phyloP scores from a whole-genome alignment of 2,797 vertebrate genomes.

The Enteromius radiatus region DNA sequence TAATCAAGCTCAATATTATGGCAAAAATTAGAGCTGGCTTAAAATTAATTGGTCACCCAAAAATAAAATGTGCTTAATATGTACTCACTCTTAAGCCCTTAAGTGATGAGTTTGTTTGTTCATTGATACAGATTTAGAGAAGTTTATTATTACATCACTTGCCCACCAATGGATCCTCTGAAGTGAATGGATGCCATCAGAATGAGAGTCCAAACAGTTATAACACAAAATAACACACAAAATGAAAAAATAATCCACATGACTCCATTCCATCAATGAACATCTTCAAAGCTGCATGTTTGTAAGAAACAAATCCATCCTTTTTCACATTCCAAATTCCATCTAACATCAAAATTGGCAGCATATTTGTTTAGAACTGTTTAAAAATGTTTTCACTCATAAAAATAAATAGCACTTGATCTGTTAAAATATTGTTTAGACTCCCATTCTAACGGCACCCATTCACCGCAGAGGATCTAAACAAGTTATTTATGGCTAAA shows the following conservation, averaged over 20 bases:
- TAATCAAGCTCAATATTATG: background rate
- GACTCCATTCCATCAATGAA: background rate
- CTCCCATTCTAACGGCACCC: background rate
- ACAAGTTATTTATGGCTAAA: background rate
- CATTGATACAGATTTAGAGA: background rate
- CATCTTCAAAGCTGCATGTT: background rate
- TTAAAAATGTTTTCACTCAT: no score
- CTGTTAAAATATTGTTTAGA: background rate
- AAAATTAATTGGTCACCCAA: background rate
- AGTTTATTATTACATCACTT: background rate
- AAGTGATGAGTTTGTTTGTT: background rate
- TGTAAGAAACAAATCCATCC: no score
- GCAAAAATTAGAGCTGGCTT: constrained; percentile 19
- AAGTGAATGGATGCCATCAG: background rate
- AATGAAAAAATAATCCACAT: background rate
- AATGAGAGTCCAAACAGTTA: background rate
- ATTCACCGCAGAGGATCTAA: background rate
- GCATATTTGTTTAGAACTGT: no score
- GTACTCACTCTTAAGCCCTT: background rate
- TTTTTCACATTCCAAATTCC: no score
- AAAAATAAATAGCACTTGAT: no score
- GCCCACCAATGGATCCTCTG: background rate
- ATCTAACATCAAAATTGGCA: no score
- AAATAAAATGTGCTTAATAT: background rate
- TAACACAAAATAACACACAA: background rate